Base-by-base conservation (phyloP, 2,888 invertebrate species). In the Leptinotarsa tumamoca region DNA sequence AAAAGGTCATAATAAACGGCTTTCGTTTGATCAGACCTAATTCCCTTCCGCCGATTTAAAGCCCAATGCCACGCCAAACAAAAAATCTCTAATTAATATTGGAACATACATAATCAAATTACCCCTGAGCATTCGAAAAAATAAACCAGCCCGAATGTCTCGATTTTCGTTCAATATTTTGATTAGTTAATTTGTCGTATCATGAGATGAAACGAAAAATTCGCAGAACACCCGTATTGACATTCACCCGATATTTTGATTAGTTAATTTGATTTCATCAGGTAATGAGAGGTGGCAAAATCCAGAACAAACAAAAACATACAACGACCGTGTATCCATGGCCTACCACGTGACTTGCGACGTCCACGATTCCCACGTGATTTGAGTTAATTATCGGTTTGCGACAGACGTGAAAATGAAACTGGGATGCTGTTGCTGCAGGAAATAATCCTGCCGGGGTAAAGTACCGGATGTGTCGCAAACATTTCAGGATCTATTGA, bases 291-390 rank as follows among this genome's bases (percentile, higher is more conserved):
- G n/a, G 63, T 43, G 63, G 43, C 17, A 7, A 33, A 63, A 63
- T 63, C 63, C 33, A 27, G n/a, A 27, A 33, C n/a, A 63, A 63
- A 63, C 33, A 63, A 63, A 63, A 63, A 63, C 63, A 63, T 3
- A 63, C 63, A 33, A 63, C 63, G 33, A 13, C 13, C 2, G 63
- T 43, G 63, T 63, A 33, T 63, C 43, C 63, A 63, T 43, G 74
- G 68, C 67, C 23, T 49, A 72, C 71, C 74, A 74, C 77, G 77
- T 77, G 77, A 77, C 77, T 72, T 68, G 74, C 77, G 77, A 74
- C 82, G 82, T 83, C 82, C 81, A 82, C 80, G 82, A 83, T 81
- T 84, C 84, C 84, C 85, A 85, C 85, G 85, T 85, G 85, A 85
- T 81, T 83, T 73, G 76, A 82, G 84, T 84, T 85, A 85, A 85